Conservation (phyloP, 2,888 invertebrate genomes). For the Drosophila lacicola region DNA sequence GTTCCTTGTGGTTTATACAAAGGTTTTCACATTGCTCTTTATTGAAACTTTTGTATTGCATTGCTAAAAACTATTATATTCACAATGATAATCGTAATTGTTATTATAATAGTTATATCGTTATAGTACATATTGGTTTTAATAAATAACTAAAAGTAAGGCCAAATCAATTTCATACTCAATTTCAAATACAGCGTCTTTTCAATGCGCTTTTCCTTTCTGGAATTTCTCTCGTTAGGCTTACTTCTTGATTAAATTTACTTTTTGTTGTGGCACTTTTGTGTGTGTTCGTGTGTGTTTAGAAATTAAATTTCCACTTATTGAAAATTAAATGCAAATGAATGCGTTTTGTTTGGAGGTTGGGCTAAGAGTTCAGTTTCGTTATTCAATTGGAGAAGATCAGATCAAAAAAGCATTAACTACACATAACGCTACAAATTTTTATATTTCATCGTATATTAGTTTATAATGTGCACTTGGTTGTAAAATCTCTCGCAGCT, state of each 20-base stretch:
- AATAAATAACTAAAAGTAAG: slow-evolving; percentile 78
- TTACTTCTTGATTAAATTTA: slow-evolving; percentile 28
- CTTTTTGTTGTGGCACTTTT: slow-evolving; percentile 62
- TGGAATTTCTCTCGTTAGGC: slow-evolving; percentile 11
- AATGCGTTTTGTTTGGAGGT: slow-evolving; percentile 54
- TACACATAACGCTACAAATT: slow-evolving; percentile 46
- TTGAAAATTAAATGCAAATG: slow-evolving; percentile 72
- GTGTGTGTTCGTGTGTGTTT: slow-evolving; percentile 31
- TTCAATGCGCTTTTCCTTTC: slow-evolving; percentile 27
- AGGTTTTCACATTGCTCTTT: slow-evolving; percentile 60
- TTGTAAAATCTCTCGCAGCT: slow-evolving; percentile 52
- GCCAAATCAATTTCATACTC: slow-evolving; percentile 63
- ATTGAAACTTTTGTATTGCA: slow-evolving; percentile 66
- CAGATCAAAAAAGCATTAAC: slow-evolving; percentile 36
- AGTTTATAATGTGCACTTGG: slow-evolving; percentile 40
- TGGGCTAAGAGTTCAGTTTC: slow-evolving; percentile 38
- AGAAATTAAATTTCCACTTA: slow-evolving; percentile 58
- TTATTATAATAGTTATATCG: slow-evolving; percentile 56
- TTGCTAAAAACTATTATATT: slow-evolving; percentile 67
- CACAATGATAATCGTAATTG: slow-evolving; percentile 52
- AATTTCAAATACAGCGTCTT: slow-evolving; percentile 41
- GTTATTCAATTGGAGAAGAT: slow-evolving; percentile 27
- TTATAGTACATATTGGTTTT: slow-evolving; percentile 43
- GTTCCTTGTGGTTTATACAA: slow-evolving; percentile 38
- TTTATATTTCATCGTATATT: slow-evolving; percentile 35